Base-by-base conservation (phyloP, 1,140 invertebrate genomes). In the Atta texana region DNA sequence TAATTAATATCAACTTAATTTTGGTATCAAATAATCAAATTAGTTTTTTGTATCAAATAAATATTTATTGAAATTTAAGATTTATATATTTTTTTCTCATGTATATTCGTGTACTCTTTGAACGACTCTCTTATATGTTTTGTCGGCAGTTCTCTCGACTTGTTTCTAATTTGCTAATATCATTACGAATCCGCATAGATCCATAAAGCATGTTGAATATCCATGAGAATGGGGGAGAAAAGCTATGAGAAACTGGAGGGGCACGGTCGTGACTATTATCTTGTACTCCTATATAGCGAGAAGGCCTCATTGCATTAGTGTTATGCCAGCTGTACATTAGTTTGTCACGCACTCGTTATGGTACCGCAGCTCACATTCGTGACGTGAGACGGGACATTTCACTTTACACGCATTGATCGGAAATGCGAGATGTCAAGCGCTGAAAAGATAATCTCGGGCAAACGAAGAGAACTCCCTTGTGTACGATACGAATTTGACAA, bases 301-400 rank as follows among this genome's bases (percentile, higher is more conserved):
- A n/a, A 59, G 75, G 39, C 39, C 63, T 86, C 31, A 16, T 78
- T 86, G 63, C 72, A 75, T 84, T 69, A 84, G 80, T 84, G 69
- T 75, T 75, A 75, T 84, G 57, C 69, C 55, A 84, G 49, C 69
- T 74, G 69, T 10, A 84, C 55, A 75, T 84, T 84, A 84, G 80
- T 75, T 84, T 84, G 80, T 84, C 69, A 75, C 69, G 80, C n/a
- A 74, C 80, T 84, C 57, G 68, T 84, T 84, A 75, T 24, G 39
- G 80, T 84, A 28, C 12, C n/a, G 80, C 12, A 14, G 18, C 14
- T 75, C 80, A 24, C 24, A 24, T 24, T 84, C 44, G 69, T 18
- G 76, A 64, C 68, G 78, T 44, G 55, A 81, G 16, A 24, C 24
- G 34, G 34, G 68, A 82, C 53, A 28, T 49, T 81, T 71, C 34